These are phyloP conservation scores for Papio anubis DNA, from an alignment of 2,113 vertebrate species.

Conservation along the genomic window DNA sequence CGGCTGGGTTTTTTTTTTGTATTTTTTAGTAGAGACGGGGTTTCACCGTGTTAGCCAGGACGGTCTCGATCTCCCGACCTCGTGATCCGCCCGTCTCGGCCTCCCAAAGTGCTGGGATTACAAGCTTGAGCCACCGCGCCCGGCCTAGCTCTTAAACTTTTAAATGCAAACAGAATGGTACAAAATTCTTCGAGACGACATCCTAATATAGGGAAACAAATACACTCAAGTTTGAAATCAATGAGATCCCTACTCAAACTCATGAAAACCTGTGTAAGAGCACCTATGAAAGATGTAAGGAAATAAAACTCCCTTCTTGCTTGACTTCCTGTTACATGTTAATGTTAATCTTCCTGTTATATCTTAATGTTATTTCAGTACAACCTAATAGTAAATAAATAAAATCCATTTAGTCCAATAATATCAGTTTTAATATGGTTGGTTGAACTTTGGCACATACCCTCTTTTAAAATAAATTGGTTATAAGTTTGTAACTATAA, in stretches of 20 bases:
- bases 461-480: not conserved
- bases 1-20: no score
- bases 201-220: not conserved
- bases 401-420: not conserved
- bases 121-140: no score
- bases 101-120: no score
- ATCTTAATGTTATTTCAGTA: no score
- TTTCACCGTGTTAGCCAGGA: no score
- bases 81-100: no score
- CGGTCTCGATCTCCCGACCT: no score
- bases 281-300: not conserved
- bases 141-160: constrained; percentile 31
- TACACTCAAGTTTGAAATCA: constrained; percentile 35
- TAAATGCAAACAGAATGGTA: constrained; percentile 25
- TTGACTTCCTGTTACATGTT: not conserved
- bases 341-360: not conserved
- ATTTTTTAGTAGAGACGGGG: no score
- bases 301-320: not conserved
- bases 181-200: constrained; percentile 19
- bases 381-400: no score
- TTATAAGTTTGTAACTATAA: not conserved
- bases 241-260: not conserved
- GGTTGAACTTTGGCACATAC: not conserved
- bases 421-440: not conserved
- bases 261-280: not conserved